Conservation (phyloP, 2,888 invertebrate species). For the Apamea sordens region DNA sequence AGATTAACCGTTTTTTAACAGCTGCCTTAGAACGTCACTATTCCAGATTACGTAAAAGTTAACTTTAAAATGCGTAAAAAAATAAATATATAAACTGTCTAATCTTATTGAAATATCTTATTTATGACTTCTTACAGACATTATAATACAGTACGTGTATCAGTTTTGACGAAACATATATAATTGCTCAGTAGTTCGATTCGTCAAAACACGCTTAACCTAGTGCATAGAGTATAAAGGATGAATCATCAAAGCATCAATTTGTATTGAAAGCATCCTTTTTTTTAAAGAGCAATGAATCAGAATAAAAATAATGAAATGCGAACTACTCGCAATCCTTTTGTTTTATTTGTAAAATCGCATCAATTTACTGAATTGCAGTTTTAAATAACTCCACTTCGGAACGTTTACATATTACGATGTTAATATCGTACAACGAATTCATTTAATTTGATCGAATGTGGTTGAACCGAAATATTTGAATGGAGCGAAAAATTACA, state of each 20-base stretch:
- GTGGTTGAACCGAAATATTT: neutral
- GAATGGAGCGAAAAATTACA: conserved; percentile 16
- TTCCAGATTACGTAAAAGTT: too few relatives aligned
- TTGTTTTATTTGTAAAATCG: conserved; percentile 1
- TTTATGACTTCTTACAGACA: too few relatives aligned
- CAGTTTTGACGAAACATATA: too few relatives aligned
- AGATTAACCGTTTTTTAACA: too few relatives aligned
- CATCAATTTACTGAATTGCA: conserved; percentile 10
- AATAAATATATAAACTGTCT: too few relatives aligned
- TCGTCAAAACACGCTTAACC: too few relatives aligned
- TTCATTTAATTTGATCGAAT: conserved; percentile 25
- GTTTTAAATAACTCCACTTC: conserved; percentile 18
- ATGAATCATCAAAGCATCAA: neutral
- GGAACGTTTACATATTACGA: neutral
- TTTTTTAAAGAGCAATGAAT: neutral
- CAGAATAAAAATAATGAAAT: neutral
- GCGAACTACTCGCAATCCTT: neutral
- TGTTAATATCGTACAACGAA: neutral
- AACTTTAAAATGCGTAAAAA: too few relatives aligned
- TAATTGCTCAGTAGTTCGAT: too few relatives aligned
- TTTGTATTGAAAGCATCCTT: neutral
- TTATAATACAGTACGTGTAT: too few relatives aligned
- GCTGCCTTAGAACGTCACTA: too few relatives aligned
- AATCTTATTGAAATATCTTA: too few relatives aligned
- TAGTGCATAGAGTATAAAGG: neutral